phyloP scores from a whole-genome alignment of 1,140 invertebrate species.

The Acromyrmex echinatior region DNA sequence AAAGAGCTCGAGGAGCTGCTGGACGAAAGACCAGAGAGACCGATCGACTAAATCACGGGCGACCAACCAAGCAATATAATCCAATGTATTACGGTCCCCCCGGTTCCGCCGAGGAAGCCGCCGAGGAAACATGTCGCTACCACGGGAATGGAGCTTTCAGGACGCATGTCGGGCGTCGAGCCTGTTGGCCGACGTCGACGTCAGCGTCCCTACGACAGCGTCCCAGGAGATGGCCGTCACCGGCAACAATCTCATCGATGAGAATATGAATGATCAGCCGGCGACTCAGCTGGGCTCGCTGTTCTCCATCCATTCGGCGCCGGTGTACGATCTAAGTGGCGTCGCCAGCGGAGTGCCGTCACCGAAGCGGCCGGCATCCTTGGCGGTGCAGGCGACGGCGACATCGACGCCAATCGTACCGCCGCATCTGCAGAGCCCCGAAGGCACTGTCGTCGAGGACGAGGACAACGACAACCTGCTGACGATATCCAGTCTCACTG shows the following conservation, averaged over 20 bases:
- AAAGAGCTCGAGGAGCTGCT: constrained; percentile 46
- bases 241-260: constrained; percentile 78
- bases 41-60: constrained; percentile 58
- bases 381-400: constrained; percentile 82
- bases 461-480: constrained; percentile 90
- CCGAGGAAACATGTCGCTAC: constrained; percentile 88
- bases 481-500: constrained; percentile 91
- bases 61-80: constrained; percentile 79
- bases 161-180: constrained; percentile 85
- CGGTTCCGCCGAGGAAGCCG: constrained; percentile 75
- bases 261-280: constrained; percentile 82
- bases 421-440: constrained; percentile 85
- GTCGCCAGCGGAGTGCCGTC: constrained; percentile 75
- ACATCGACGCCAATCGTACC: constrained; percentile 84
- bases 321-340: constrained; percentile 84
- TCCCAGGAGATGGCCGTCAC: constrained; percentile 80
- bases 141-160: constrained; percentile 89
- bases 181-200: constrained; percentile 74
- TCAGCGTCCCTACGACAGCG: constrained; percentile 77
- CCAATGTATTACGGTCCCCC: constrained; percentile 86
- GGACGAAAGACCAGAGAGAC: constrained; percentile 6
- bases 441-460: constrained; percentile 88
- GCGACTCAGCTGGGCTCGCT: constrained; percentile 85
- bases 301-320: constrained; percentile 88
- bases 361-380: constrained; percentile 83